These are phyloP conservation scores for Graptemys geographica DNA, from an alignment of 2,797 vertebrate species.

Conservation along the genomic window DNA sequence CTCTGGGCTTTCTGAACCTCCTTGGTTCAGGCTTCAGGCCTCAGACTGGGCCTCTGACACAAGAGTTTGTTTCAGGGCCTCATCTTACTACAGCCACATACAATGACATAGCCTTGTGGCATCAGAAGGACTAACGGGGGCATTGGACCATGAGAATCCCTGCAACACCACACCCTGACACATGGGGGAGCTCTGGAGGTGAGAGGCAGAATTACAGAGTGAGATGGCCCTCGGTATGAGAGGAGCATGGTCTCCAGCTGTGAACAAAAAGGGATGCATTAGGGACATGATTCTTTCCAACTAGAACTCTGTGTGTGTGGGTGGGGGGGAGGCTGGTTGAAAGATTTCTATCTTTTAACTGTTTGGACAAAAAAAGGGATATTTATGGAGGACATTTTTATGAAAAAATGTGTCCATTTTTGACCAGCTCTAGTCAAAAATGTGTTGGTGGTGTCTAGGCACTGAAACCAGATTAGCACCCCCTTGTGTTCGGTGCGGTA, in stretches of 20 bases:
- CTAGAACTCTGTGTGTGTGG: background rate
- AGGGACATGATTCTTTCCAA: background rate
- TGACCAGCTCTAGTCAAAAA: background rate
- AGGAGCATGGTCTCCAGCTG: background rate
- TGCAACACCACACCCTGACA: background rate
- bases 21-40: too few relatives aligned
- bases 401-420: background rate
- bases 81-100: background rate
- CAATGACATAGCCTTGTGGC: background rate
- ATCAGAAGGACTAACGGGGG: background rate
- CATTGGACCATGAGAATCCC: background rate
- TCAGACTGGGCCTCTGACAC: too few relatives aligned
- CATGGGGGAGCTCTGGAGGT: background rate
- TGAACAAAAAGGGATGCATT: background rate
- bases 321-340: background rate
- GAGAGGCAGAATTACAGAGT: background rate
- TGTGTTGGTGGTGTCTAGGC: background rate
- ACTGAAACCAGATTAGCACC: fast-evolving
- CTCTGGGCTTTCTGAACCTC: too few relatives aligned
- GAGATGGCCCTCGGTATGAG: too few relatives aligned
- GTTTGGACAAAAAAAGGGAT: background rate
- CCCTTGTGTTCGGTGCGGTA: fast-evolving
- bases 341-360: background rate
- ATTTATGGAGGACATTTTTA: background rate
- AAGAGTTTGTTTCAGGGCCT: too few relatives aligned